Conservation (phyloP, 2,888 invertebrate genomes). For the Lasiommata megera region DNA sequence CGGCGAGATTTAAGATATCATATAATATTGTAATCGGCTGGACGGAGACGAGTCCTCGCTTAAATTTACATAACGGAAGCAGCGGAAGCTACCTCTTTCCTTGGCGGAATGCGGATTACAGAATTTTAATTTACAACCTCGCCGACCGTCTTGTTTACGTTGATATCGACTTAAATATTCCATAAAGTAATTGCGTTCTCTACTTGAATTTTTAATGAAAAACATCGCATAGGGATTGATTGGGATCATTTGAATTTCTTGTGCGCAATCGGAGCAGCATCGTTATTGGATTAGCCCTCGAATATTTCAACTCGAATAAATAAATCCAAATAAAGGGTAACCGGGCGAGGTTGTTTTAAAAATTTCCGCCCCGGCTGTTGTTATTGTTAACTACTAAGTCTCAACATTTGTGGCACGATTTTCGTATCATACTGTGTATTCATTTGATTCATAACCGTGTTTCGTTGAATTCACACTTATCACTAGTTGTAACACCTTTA, state of each 20-base stretch:
- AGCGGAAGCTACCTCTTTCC: slow-evolving; percentile 65
- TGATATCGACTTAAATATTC: slow-evolving; percentile 74
- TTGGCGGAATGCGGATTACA: slow-evolving; percentile 61
- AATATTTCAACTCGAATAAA: slow-evolving; percentile 66
- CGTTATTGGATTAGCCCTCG: slow-evolving; percentile 67
- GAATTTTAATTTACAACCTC: slow-evolving; percentile 68
- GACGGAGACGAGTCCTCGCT: slow-evolving; percentile 51
- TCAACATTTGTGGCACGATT: slow-evolving; percentile 24
- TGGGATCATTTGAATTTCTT: slow-evolving; percentile 74
- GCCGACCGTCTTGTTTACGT: slow-evolving; percentile 63
- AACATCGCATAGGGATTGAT: slow-evolving; percentile 68
- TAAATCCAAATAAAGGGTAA: slow-evolving; percentile 57
- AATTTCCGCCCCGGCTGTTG: slow-evolving; percentile 36
- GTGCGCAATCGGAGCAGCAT: slow-evolving; percentile 60
- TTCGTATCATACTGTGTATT: slow-evolving; percentile 24
- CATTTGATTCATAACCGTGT: background rate
- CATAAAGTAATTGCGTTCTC: slow-evolving; percentile 71
- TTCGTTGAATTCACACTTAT: no score
- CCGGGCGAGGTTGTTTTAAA: slow-evolving; percentile 38
- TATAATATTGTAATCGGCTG: slow-evolving; percentile 73
- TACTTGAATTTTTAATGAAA: slow-evolving; percentile 75
- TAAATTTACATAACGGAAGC: slow-evolving; percentile 72
- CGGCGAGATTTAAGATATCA: slow-evolving; percentile 71
- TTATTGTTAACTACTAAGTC: slow-evolving; percentile 32
- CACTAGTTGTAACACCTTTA: no score